Evolutionary conservation across 2,113 vertebrate genomes (phyloP).

Genomic region (Desmodus rotundus): DNA sequence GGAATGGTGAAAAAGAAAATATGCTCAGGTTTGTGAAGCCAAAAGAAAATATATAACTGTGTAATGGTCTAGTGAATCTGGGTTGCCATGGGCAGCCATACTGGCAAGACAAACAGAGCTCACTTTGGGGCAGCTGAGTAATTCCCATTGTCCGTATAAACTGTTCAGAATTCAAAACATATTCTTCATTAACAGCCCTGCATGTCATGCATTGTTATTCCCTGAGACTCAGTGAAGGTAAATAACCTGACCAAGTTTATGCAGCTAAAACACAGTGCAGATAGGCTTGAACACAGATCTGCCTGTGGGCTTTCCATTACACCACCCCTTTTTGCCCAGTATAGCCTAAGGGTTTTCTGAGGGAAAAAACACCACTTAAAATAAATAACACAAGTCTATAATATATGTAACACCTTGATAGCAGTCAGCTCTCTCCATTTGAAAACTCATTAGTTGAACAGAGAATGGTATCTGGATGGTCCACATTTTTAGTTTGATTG

Average conservation of each 20-base stretch:
- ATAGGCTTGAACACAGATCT: background rate
- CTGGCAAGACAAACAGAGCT: background rate
- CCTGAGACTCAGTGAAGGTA: background rate
- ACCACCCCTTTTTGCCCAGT: background rate
- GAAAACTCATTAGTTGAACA: background rate
- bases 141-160: background rate
- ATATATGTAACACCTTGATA: background rate
- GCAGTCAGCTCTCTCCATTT: background rate
- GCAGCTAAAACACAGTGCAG: background rate
- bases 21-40: background rate
- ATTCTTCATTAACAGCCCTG: background rate
- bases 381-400: background rate
- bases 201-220: background rate
- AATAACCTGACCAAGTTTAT: background rate
- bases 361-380: background rate
- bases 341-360: background rate
- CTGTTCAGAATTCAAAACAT: background rate
- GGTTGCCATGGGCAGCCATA: background rate
- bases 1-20: background rate
- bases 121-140: background rate
- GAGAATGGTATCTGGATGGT: background rate
- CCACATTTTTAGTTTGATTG: background rate
- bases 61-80: background rate
- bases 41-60: background rate
- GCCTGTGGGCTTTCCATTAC: background rate